Percentiles rank a stretch among this genome's conserved stretches.
Evolutionary conservation across 2,888 invertebrate species (phyloP).

Genomic region (Perizoma affinitatum): DNA sequence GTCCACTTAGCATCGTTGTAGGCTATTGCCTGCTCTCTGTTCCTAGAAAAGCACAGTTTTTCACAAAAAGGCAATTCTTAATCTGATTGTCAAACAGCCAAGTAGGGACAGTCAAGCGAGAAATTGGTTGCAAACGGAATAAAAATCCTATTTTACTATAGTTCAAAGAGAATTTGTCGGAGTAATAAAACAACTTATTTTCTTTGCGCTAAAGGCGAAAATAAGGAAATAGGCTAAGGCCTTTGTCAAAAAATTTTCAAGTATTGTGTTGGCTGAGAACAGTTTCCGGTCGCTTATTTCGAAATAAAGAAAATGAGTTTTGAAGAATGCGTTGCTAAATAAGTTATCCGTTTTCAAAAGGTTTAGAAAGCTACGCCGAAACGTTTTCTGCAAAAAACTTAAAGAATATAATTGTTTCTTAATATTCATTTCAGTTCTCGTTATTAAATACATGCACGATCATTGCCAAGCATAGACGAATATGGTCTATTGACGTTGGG

Average conservation of each 20-base stretch:
- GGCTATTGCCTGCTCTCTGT: background rate
- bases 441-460: no score
- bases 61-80: conserved; percentile 32
- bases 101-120: conserved; percentile 34
- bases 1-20: no score
- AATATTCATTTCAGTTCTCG: no score
- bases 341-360: conserved; percentile 34
- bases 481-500: no score
- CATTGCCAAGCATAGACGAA: no score
- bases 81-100: conserved; percentile 40
- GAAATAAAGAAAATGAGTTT: conserved; percentile 43
- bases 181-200: conserved; percentile 40
- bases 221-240: conserved; percentile 36
- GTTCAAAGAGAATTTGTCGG: conserved; percentile 40
- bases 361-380: conserved; percentile 10
- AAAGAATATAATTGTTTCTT: no score
- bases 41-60: conserved; percentile 8
- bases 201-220: conserved; percentile 39
- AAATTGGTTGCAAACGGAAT: conserved; percentile 40
- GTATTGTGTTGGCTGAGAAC: conserved; percentile 41
- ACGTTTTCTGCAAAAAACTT: background rate
- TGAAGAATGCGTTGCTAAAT: conserved; percentile 34
- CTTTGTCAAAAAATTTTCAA: conserved; percentile 38
- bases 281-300: conserved; percentile 41
- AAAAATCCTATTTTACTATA: conserved; percentile 39